These are phyloP conservation scores for Dallia pectoralis DNA, from an alignment of 2,797 vertebrate genomes.

Conservation along the genomic window DNA sequence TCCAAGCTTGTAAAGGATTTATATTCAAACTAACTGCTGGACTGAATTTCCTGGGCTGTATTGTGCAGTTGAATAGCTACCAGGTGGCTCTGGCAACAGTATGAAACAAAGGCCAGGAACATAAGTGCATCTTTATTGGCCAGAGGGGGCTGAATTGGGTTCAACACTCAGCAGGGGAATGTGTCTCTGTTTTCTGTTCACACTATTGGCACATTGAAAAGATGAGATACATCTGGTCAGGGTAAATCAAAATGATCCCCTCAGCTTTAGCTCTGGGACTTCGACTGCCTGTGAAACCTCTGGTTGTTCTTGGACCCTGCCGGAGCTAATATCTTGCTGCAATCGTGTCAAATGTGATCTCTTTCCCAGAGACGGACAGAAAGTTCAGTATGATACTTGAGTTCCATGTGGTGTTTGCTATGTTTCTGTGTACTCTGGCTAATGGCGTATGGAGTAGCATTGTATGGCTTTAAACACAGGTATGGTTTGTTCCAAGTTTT, in stretches of 20 bases:
- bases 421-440: slow-evolving; percentile 12
- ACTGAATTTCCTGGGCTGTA: slow-evolving; percentile 24
- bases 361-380: slow-evolving; percentile 46
- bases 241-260: slow-evolving; percentile 50
- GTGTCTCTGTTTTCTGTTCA: slow-evolving; percentile 29
- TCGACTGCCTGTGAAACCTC: slow-evolving; percentile 40
- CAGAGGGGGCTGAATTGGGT: slow-evolving; percentile 43
- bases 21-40: slow-evolving; percentile 15
- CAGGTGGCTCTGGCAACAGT: slow-evolving; percentile 20
- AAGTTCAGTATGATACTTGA: slow-evolving; percentile 44
- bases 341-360: background rate
- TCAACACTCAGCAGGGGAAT: slow-evolving; percentile 50
- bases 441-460: slow-evolving; percentile 15
- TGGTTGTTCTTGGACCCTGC: slow-evolving; percentile 41
- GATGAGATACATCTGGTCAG: slow-evolving; percentile 53
- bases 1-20: background rate
- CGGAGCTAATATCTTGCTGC: slow-evolving; percentile 44
- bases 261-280: slow-evolving; percentile 18
- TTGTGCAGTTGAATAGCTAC: background rate
- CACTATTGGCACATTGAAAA: slow-evolving; percentile 32
- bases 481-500: slow-evolving; percentile 23
- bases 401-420: slow-evolving; percentile 17
- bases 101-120: slow-evolving; percentile 16
- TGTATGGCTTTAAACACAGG: slow-evolving; percentile 36
- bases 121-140: slow-evolving; percentile 29